Evolutionary conservation across 2,888 invertebrate species (phyloP).

Genomic region (Rotaria macrura): DNA sequence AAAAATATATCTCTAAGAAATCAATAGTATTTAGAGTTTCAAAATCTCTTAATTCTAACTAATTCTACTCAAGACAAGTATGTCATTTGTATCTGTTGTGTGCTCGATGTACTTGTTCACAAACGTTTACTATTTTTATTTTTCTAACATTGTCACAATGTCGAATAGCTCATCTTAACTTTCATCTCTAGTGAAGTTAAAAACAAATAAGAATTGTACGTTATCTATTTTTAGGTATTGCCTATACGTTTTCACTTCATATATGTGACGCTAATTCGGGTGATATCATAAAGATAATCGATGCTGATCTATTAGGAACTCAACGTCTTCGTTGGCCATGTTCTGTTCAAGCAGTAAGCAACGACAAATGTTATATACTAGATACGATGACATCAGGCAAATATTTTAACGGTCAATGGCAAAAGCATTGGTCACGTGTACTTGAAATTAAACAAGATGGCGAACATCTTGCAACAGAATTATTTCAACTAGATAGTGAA

Average conservation of each 20-base stretch:
- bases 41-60: too few relatives aligned
- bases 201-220: too few relatives aligned
- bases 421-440: slow-evolving; percentile 22
- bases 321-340: slow-evolving; percentile 16
- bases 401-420: slow-evolving; percentile 19
- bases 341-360: slow-evolving; percentile 7
- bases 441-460: not conserved
- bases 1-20: too few relatives aligned
- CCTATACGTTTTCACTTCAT: slow-evolving; percentile 15
- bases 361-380: slow-evolving; percentile 15
- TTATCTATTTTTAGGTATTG: not conserved
- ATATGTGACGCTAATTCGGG: not conserved
- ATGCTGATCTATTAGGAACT: not conserved
- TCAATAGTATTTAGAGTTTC: too few relatives aligned
- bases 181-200: too few relatives aligned
- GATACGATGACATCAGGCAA: slow-evolving; percentile 15
- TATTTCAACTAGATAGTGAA: slow-evolving; percentile 21
- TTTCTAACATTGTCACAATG: too few relatives aligned
- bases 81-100: too few relatives aligned
- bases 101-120: too few relatives aligned
- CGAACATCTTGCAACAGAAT: not conserved
- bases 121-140: too few relatives aligned
- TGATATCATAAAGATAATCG: not conserved
- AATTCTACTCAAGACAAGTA: too few relatives aligned
- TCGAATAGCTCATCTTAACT: too few relatives aligned